phyloP scores from a whole-genome alignment of 2,113 vertebrate genomes.

The Colossoma macropomum region DNA sequence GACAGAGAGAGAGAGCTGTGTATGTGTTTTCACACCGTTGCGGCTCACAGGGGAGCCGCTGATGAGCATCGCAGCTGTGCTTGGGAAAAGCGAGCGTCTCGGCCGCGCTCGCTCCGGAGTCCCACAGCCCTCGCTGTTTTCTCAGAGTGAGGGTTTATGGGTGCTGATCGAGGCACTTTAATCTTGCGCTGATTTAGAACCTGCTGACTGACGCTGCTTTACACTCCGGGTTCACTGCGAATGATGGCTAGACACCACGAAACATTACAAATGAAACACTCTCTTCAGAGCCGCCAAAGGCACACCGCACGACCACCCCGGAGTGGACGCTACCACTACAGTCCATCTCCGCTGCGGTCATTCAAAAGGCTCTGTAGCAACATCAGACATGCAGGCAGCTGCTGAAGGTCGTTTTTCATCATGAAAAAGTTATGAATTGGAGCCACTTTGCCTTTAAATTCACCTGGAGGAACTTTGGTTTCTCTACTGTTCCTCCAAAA shows the following conservation, averaged over 20 bases:
- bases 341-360: neutral
- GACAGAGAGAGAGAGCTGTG: neutral
- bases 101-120: slow-evolving; percentile 32
- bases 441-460: neutral
- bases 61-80: slow-evolving; percentile 61
- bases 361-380: neutral
- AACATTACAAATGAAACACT: slow-evolving; percentile 40
- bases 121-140: slow-evolving; percentile 43
- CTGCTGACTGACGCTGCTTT: slow-evolving; percentile 29
- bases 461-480: neutral
- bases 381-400: neutral
- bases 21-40: slow-evolving; percentile 21
- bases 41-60: slow-evolving; percentile 17
- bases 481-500: neutral
- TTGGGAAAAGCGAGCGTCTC: slow-evolving; percentile 43
- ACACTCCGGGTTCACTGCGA: slow-evolving; percentile 1
- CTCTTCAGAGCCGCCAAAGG: neutral
- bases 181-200: slow-evolving; percentile 54
- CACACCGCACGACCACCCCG: neutral
- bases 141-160: slow-evolving; percentile 36
- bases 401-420: neutral
- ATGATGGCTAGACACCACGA: slow-evolving; percentile 10
- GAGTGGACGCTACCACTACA: slow-evolving; percentile 9
- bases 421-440: no score
- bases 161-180: slow-evolving; percentile 40